Base-by-base conservation (phyloP, 2,797 vertebrate species). In the Sardinella longiceps region DNA sequence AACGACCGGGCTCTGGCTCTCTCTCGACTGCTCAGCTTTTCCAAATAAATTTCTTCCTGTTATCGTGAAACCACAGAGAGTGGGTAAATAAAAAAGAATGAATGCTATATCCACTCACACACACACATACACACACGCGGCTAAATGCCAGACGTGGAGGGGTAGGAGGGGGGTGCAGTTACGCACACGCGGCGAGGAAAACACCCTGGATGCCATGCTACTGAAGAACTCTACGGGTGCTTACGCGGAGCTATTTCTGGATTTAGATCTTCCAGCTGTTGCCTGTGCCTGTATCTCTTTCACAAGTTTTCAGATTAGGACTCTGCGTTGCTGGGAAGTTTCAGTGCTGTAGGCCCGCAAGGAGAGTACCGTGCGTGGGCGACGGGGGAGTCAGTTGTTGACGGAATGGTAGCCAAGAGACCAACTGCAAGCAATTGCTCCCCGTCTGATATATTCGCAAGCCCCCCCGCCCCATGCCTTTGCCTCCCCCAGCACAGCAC, bases 201-300 rank as follows among this genome's bases (percentile, higher is more conserved):
- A 80, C 82, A 86, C 82, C 83, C 84, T 84, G 84, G 84, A 89
- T 88, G 81, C 83, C 85, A 80, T 87, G 77, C 82, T 84, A 82
- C 87, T 87, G 70, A 83, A 88, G 63, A 66, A 48, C 81, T 87
- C 84, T 83, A 53, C 83, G 92, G 91, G 91, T 92, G 93, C 89
- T 92, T 86, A 92, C 89, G 90, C 91, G 83, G 85, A 88, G 93
- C 94, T 95, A 95, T 95, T 94, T 95, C 94, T 93, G 93, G 93
- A 94, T 95, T 93, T 93, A 96, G 96, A 95, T 94, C 94, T 93
- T 90, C 95, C 97, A 97, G 97, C 97, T 98, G 97, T 95, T 95
- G 81, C 56, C 92, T 89, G 90, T 91, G 87, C 66, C 91, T 87
- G 92, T 93, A 91, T 93, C 91, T 90, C 89, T 90, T 95, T 94